Percentiles rank a stretch among this genome's conserved stretches.
Evolutionary conservation across 1,140 invertebrate genomes (phyloP).

Genomic region (Trichonephila inaurata): DNA sequence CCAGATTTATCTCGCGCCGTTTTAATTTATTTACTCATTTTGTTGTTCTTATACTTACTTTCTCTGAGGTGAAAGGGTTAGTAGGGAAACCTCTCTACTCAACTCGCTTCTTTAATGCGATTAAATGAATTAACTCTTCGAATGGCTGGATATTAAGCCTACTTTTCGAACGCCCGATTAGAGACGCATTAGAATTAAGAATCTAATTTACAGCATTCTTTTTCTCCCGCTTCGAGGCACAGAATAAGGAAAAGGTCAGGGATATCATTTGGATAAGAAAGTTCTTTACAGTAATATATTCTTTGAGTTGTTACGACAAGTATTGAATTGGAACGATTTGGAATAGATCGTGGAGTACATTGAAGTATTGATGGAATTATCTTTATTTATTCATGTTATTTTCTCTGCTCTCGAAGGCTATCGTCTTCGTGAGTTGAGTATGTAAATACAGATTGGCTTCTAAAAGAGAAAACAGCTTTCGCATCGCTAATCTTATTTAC

Average conservation of each 20-base stretch:
- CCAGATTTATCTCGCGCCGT: neutral
- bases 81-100: constrained; percentile 1
- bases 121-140: neutral
- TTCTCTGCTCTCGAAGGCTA: neutral
- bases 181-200: constrained; percentile 1
- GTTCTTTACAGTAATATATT: constrained; percentile 11
- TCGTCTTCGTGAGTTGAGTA: neutral
- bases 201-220: constrained; percentile 24
- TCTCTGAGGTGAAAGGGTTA: constrained; percentile 50
- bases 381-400: neutral
- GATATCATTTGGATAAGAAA: neutral
- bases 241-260: constrained; percentile 3
- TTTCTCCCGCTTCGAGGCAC: neutral
- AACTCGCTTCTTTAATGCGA: constrained; percentile 9
- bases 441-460: neutral
- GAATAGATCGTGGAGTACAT: neutral
- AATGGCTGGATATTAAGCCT: constrained; percentile 13
- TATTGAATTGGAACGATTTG: neutral
- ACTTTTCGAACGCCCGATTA: neutral
- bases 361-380: neutral
- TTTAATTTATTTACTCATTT: neutral
- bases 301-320: neutral
- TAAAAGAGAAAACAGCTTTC: neutral
- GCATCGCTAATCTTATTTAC: neutral
- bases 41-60: neutral